phyloP scores from a whole-genome alignment of 2,113 vertebrate species.

The Brachyhypopomus occidentalis region DNA sequence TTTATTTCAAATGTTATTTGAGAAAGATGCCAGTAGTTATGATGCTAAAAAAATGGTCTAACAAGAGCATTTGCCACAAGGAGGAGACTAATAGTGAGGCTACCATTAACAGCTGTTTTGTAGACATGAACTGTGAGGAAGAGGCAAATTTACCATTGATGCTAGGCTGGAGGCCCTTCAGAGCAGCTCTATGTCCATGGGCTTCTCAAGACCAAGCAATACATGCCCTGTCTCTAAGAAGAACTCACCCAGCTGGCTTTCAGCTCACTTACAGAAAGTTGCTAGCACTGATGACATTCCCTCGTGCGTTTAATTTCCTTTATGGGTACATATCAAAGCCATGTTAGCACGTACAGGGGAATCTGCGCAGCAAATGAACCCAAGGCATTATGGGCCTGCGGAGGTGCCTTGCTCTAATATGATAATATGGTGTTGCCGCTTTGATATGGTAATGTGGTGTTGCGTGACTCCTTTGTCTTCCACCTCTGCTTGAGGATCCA shows the following conservation, averaged over 20 bases:
- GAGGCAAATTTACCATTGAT: too few species aligned
- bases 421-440: constrained; percentile 30
- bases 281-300: constrained; percentile 12
- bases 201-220: not conserved
- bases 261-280: constrained; percentile 13
- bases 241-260: constrained; percentile 25
- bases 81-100: too few species aligned
- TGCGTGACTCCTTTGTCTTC: constrained; percentile 22
- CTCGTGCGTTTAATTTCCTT: not conserved
- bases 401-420: constrained; percentile 39
- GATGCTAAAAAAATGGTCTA: too few species aligned
- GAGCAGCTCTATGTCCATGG: too few species aligned
- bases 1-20: too few species aligned
- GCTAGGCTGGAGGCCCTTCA: too few species aligned
- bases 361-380: constrained; percentile 2
- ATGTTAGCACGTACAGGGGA: not conserved
- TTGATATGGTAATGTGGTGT: constrained; percentile 43
- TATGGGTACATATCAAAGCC: constrained; percentile 28
- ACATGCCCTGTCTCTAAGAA: not conserved
- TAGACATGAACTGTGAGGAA: too few species aligned
- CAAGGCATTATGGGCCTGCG: not conserved
- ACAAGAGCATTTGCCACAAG: too few species aligned
- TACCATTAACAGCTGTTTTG: too few species aligned
- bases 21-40: too few species aligned
- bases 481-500: constrained; percentile 21